phyloP scores from a whole-genome alignment of 1,140 invertebrate species.

The Bursaphelenchus mucronatus region DNA sequence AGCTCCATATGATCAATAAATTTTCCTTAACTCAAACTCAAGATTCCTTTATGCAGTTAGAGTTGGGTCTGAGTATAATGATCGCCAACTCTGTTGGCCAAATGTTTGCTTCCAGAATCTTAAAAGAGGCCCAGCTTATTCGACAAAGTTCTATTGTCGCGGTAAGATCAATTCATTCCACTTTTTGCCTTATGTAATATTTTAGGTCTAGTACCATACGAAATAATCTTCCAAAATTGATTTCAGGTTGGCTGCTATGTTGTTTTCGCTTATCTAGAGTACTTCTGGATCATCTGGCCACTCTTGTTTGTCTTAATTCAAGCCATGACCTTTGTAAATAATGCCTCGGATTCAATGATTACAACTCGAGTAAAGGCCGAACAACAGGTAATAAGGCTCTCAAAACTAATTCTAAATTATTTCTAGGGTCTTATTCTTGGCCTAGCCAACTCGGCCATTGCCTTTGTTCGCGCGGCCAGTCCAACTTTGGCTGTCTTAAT shows the following conservation, averaged over 20 bases:
- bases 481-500: slow-evolving; percentile 8
- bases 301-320: slow-evolving; percentile 4
- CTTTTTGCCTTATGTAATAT: too few relatives aligned
- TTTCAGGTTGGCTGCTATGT: slow-evolving; percentile 14
- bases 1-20: slow-evolving; percentile 5
- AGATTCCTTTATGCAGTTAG: slow-evolving; percentile 12
- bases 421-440: slow-evolving; percentile 13
- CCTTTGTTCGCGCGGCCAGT: slow-evolving; percentile 1
- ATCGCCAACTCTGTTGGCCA: slow-evolving; percentile 6
- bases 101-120: neutral
- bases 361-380: slow-evolving; percentile 3
- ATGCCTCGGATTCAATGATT: neutral
- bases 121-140: neutral
- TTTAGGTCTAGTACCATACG: too few relatives aligned
- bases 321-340: slow-evolving; percentile 7
- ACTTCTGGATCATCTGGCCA: slow-evolving; percentile 6
- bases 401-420: neutral
- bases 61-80: slow-evolving; percentile 14
- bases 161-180: neutral
- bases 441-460: slow-evolving; percentile 14
- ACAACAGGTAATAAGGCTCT: slow-evolving; percentile 11
- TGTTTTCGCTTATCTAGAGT: slow-evolving; percentile 4
- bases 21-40: neutral
- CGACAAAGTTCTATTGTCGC: neutral
- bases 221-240: too few relatives aligned